Conservation (phyloP, 2,113 vertebrate species). For the Rhadina sibilatrix region DNA sequence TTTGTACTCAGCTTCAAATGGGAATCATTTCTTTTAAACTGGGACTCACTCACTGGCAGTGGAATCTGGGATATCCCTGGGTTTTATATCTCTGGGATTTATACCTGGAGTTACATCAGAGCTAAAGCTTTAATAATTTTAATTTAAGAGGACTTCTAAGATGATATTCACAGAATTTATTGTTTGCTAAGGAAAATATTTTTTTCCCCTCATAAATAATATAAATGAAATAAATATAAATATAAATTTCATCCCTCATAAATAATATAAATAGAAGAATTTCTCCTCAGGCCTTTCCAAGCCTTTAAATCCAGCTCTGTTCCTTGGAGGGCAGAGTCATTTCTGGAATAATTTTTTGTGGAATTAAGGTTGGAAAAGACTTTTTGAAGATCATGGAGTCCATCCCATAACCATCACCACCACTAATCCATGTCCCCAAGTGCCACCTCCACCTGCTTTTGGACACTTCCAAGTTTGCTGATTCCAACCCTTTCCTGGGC, state of each 20-base stretch:
- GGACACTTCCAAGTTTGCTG: background rate
- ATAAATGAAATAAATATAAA: background rate
- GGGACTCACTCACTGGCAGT: background rate
- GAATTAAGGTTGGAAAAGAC: background rate
- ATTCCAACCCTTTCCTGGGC: background rate
- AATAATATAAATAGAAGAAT: background rate
- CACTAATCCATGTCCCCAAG: background rate
- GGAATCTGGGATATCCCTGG: background rate
- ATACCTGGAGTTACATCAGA: background rate
- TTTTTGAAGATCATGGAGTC: rapidly evolving
- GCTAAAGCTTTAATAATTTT: background rate
- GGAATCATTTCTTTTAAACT: background rate
- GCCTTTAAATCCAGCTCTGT: background rate
- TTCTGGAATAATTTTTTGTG: background rate
- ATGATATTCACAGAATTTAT: background rate
- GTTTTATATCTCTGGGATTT: background rate
- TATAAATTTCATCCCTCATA: background rate
- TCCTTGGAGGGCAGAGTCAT: background rate
- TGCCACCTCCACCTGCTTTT: background rate
- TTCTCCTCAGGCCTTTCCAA: background rate
- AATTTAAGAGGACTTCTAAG: background rate
- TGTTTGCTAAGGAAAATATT: background rate
- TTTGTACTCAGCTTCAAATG: background rate
- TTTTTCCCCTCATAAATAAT: background rate
- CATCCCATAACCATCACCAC: background rate